Percentiles rank a stretch among this genome's conserved stretches.
Conservation (phyloP, 2,113 vertebrate genomes). For the Xyliphius kryptos region DNA sequence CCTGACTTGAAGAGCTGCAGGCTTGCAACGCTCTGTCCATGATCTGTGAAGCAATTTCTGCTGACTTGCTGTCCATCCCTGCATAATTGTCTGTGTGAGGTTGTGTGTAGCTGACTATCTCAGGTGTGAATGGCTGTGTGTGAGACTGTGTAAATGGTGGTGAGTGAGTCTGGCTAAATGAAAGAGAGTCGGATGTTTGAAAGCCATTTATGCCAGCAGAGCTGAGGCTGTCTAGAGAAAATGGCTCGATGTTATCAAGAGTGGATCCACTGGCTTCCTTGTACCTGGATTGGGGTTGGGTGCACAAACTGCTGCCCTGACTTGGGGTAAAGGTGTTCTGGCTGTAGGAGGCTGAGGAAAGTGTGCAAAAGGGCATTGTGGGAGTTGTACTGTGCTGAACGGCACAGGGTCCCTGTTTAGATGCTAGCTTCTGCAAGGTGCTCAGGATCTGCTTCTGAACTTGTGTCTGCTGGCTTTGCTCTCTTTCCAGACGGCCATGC, state of each 20-base stretch:
- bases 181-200: constrained; percentile 48
- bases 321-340: constrained; percentile 56
- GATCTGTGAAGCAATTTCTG: constrained; percentile 49
- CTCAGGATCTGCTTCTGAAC: constrained; percentile 76
- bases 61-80: constrained; percentile 46
- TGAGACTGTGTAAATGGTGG: constrained; percentile 50
- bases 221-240: constrained; percentile 57
- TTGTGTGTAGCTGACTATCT: constrained; percentile 34
- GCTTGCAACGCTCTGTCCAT: constrained; percentile 46
- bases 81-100: constrained; percentile 50
- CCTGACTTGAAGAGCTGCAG: constrained; percentile 48
- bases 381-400: constrained; percentile 48
- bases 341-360: constrained; percentile 52
- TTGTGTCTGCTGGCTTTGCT: constrained; percentile 72
- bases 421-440: constrained; percentile 66
- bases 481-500: constrained; percentile 65
- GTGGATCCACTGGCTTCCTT: constrained; percentile 49
- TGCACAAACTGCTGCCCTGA: constrained; percentile 52
- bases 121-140: constrained; percentile 46
- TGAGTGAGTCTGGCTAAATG: constrained; percentile 49
- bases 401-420: constrained; percentile 50
- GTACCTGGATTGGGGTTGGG: constrained; percentile 53
- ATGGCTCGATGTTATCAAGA: constrained; percentile 55
- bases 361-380: constrained; percentile 49
- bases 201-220: constrained; percentile 59